Evolutionary conservation across 2,113 vertebrate genomes (phyloP).

Genomic region (Onychostoma macrolepis): DNA sequence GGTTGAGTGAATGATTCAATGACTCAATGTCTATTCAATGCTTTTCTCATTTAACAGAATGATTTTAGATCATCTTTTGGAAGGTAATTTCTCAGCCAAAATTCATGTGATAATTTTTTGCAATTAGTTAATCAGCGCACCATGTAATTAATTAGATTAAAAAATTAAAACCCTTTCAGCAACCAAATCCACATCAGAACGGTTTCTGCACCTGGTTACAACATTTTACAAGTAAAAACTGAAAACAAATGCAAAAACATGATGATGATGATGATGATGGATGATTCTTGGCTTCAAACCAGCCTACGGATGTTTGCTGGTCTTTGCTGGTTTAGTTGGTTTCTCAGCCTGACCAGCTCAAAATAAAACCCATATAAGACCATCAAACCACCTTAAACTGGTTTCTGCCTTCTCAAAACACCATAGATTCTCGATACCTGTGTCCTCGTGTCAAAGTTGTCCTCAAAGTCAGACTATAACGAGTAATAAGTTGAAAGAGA

Average conservation of each 20-base stretch:
- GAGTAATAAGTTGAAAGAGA: slow-evolving; percentile 1
- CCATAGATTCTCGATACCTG: slow-evolving; percentile 59
- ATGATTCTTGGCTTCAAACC: slow-evolving; percentile 35
- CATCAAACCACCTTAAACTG: neutral
- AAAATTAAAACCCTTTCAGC: neutral
- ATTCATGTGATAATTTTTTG: too few species aligned
- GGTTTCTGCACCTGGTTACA: neutral
- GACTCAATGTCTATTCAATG: too few species aligned
- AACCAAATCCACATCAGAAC: neutral
- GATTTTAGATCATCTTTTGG: too few species aligned
- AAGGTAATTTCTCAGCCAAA: too few species aligned
- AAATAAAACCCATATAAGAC: slow-evolving; percentile 9
- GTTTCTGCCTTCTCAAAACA: neutral
- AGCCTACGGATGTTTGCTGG: neutral
- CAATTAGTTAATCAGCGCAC: too few species aligned
- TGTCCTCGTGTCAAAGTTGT: slow-evolving; percentile 84
- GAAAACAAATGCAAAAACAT: neutral
- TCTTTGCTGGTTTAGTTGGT: neutral
- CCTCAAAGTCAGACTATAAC: slow-evolving; percentile 93
- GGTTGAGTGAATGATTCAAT: too few species aligned
- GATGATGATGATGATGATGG: slow-evolving; percentile 15
- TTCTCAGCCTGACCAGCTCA: neutral
- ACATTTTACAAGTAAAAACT: neutral
- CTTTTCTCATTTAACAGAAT: too few species aligned
- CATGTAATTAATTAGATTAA: too few species aligned